These are phyloP conservation scores for Chromobotia macracanthus DNA, from an alignment of 2,797 vertebrate species.

Conservation along the genomic window DNA sequence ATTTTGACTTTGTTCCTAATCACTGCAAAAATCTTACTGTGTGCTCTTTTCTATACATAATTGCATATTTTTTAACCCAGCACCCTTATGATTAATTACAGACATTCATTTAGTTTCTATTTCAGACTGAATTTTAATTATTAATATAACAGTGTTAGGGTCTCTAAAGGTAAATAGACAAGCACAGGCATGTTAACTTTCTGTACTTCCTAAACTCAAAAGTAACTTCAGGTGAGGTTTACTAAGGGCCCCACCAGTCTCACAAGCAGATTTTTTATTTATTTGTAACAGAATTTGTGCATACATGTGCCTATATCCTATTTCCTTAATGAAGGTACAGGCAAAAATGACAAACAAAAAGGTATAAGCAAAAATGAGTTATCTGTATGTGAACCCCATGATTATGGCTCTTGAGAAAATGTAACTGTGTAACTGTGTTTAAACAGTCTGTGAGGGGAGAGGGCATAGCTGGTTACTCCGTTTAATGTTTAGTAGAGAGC, in stretches of 20 bases:
- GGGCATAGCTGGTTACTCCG: neutral
- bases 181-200: conserved; percentile 2
- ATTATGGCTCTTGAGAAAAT: conserved; percentile 2
- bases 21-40: neutral
- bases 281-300: neutral
- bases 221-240: neutral
- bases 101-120: conserved; percentile 39
- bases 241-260: neutral
- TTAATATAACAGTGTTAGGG: conserved; percentile 33
- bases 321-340: conserved; percentile 1
- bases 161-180: conserved; percentile 41
- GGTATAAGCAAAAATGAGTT: neutral
- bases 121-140: conserved; percentile 36
- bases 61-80: neutral
- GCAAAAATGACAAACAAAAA: neutral
- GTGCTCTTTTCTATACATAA: neutral
- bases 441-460: conserved; percentile 1
- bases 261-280: neutral
- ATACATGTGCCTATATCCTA: neutral
- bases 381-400: neutral
- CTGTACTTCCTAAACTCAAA: conserved; percentile 1
- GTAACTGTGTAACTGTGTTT: conserved; percentile 12
- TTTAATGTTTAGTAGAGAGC: conserved; percentile 31
- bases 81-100: conserved; percentile 29
- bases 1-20: neutral